A percentile compares a stretch with the other conserved stretches of the same genome.
Evolutionary conservation across 2,888 invertebrate genomes (phyloP).

Genomic region (Ophioninae sp.): DNA sequence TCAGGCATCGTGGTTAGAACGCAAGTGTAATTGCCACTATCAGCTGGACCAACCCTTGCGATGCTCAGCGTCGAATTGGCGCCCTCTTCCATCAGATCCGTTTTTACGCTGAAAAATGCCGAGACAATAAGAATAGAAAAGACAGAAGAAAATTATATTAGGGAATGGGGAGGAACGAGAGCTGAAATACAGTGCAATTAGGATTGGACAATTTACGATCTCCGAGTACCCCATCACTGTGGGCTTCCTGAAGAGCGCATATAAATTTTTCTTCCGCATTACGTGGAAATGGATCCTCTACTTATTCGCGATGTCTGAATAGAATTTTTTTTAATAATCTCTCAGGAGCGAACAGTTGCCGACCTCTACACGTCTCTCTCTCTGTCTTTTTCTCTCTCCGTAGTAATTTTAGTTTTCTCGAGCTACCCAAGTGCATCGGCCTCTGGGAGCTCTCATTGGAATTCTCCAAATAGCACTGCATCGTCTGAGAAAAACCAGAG

Average conservation of each 20-base stretch:
- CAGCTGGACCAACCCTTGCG: constrained; percentile 81
- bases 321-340: constrained; percentile 18
- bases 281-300: not conserved
- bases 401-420: not conserved
- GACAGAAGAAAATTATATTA: not conserved
- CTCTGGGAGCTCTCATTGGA: constrained; percentile 28
- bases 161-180: not conserved
- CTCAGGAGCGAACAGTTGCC: not conserved
- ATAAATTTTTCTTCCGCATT: not conserved
- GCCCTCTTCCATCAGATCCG: constrained; percentile 81
- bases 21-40: constrained; percentile 83
- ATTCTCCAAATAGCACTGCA: constrained; percentile 23
- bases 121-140: not conserved
- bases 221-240: not conserved
- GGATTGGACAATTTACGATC: not conserved
- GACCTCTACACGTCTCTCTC: not conserved
- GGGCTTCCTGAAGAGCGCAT: not conserved
- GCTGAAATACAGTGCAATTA: constrained; percentile 35
- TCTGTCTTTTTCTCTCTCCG: not conserved
- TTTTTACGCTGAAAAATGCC: constrained; percentile 79
- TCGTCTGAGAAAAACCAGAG: not conserved
- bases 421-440: not conserved
- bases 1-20: constrained; percentile 81
- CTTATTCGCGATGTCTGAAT: not conserved
- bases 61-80: constrained; percentile 82